Base-by-base conservation (phyloP, 2,113 vertebrate species). In the Ivindomyrus marchei region DNA sequence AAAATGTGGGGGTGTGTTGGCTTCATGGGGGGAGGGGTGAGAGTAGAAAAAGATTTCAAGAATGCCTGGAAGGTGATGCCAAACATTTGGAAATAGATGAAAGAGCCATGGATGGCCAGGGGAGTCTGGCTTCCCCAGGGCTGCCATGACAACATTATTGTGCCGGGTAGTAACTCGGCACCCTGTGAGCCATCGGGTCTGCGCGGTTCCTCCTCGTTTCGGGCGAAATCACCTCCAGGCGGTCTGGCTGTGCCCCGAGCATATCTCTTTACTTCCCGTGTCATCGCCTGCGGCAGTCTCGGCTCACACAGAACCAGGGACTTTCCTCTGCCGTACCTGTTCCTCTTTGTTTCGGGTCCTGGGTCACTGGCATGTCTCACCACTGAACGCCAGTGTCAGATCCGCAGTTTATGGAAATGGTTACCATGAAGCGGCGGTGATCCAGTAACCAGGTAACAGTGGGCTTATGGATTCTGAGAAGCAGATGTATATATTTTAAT, bases 1-100 rank as follows among this genome's bases (percentile, higher is more conserved):
- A 80, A 91, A 90, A 91, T 88, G n/a, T 31, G 90, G 17, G 42
- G 91, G n/a, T 50, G 86, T 87, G 27, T 88, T 31, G 49, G 24
- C 36, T 45, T 88, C 21, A 27, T 24, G 5, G 87, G 56, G 36
- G 17, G n/a, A 13, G 87, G 36, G 39, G 31, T 3, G 52, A 39
- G 17, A 19, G 36, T 19, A 46, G 80, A 84, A 84, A 46, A 84
- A n/a, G 80, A 21, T 46, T 42, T 84, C 45, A 24, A 24, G 80
- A 84, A 84, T 45, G 45, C 39, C 42, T 85, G 45, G 83, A 46
- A 85, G 45, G 83, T 47, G 83, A 46, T 49, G 6, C 42, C 42
- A 49, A 46, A 42, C 80, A 39, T 84, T 84, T 42, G 80, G 80
- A 21, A 84, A 80, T 80, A 27, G 74, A 36, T 42, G 74, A 70